phyloP scores from a whole-genome alignment of 2,113 vertebrate species.

The Labeo rohita region DNA sequence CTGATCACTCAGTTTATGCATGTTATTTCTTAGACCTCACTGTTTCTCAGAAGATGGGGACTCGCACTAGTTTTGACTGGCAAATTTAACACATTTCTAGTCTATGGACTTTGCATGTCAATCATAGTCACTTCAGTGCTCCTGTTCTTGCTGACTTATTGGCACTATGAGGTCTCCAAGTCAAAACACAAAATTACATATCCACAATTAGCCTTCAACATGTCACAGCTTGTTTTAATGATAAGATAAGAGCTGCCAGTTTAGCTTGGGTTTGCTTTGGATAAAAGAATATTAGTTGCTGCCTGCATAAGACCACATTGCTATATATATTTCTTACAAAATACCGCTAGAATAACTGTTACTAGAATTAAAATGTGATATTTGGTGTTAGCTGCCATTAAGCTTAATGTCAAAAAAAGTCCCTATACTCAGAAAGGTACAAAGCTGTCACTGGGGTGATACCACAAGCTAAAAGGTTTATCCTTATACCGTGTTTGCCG shows the following conservation, averaged over 20 bases:
- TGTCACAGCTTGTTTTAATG: not conserved
- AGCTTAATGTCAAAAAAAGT: not conserved
- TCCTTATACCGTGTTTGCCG: not conserved
- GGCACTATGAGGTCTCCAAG: not conserved
- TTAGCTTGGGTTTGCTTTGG: too few relatives aligned
- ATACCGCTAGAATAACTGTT: not conserved
- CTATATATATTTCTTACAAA: not conserved
- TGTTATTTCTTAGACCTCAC: constrained; percentile 29
- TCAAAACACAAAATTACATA: not conserved
- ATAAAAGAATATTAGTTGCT: not conserved
- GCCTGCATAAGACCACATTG: not conserved
- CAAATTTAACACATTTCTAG: not conserved
- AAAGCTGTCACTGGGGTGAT: not conserved
- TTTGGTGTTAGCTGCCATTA: not conserved
- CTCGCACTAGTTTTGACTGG: not conserved
- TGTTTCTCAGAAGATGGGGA: not conserved
- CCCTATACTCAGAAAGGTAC: not conserved
- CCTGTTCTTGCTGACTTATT: not conserved
- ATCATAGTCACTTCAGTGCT: not conserved
- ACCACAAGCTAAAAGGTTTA: too few relatives aligned
- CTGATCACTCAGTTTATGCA: constrained; percentile 44
- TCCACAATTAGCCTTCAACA: not conserved
- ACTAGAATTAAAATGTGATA: not conserved
- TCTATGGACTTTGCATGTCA: not conserved
- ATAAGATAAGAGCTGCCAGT: too few relatives aligned